These are phyloP conservation scores for Agrochola macilenta DNA, from an alignment of 2,888 invertebrate species.

Conservation along the genomic window DNA sequence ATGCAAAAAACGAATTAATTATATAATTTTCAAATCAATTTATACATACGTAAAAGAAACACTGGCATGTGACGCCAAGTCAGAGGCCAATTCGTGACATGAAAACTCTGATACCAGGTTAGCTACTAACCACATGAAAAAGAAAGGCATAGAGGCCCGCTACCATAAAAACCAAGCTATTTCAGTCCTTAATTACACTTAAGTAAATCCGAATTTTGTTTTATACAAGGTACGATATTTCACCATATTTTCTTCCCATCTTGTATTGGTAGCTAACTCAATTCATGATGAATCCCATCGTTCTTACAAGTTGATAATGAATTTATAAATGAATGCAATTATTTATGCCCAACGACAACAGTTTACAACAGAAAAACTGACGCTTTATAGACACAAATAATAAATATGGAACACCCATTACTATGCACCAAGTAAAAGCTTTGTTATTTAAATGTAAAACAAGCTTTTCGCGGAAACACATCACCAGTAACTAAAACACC, in stretches of 20 bases:
- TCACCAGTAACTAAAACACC: constrained; percentile 36
- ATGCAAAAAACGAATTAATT: too few relatives aligned
- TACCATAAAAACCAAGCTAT: not conserved
- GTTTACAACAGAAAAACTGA: constrained; percentile 1
- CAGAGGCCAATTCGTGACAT: too few relatives aligned
- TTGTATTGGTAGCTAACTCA: not conserved
- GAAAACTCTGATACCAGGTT: too few relatives aligned
- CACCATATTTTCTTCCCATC: not conserved
- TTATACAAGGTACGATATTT: not conserved
- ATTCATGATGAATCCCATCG: not conserved
- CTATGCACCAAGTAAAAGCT: not conserved
- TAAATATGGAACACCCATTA: constrained; percentile 19
- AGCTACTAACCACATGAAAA: too few relatives aligned
- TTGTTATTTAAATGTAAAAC: not conserved
- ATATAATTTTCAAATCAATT: too few relatives aligned
- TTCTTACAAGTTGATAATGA: not conserved
- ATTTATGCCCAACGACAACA: not conserved
- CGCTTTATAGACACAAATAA: not conserved
- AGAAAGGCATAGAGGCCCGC: too few relatives aligned
- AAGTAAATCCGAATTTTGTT: not conserved
- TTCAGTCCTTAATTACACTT: not conserved
- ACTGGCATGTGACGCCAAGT: too few relatives aligned
- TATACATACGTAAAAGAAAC: too few relatives aligned
- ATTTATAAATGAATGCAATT: not conserved
- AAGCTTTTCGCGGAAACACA: constrained; percentile 32